These are phyloP conservation scores for Caenorhabditis drosophilae DNA, from an alignment of 2,888 invertebrate species.

Conservation along the genomic window DNA sequence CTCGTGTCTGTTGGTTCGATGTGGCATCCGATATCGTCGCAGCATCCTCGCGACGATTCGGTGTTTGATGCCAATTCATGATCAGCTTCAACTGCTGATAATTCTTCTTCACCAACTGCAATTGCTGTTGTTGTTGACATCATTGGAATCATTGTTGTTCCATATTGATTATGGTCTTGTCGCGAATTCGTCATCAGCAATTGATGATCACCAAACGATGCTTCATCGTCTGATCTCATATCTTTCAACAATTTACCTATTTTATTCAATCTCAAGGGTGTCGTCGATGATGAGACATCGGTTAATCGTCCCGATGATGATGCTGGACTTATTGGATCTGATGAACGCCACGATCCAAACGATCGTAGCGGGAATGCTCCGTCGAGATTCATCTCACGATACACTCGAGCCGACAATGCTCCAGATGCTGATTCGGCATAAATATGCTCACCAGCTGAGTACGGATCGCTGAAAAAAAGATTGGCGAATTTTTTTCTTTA, in stretches of 20 bases:
- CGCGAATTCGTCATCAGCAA: not conserved
- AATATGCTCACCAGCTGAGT: slow-evolving; percentile 29
- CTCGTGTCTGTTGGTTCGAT: slow-evolving; percentile 16
- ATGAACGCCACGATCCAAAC: slow-evolving; percentile 40
- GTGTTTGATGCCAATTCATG: slow-evolving; percentile 54
- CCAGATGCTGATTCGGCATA: slow-evolving; percentile 46
- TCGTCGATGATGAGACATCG: slow-evolving; percentile 29
- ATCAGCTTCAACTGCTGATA: slow-evolving; percentile 41
- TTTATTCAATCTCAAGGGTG: slow-evolving; percentile 57
- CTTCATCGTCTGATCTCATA: slow-evolving; percentile 39
- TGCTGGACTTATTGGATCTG: slow-evolving; percentile 32
- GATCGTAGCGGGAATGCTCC: slow-evolving; percentile 38
- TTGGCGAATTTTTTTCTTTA: not conserved
- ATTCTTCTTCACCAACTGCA: slow-evolving; percentile 30
- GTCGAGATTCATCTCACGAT: slow-evolving; percentile 20
- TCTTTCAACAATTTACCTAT: slow-evolving; percentile 57
- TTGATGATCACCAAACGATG: slow-evolving; percentile 19
- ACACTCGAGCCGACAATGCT: not conserved
- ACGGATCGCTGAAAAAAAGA: slow-evolving; percentile 23
- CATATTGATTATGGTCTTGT: not conserved
- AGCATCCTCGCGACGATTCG: slow-evolving; percentile 50
- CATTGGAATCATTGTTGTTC: too few species aligned
- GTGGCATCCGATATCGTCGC: slow-evolving; percentile 8
- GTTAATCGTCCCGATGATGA: slow-evolving; percentile 28
- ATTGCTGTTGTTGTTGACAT: not conserved